A percentile compares a stretch with the other conserved stretches of the same genome.
Conservation (phyloP, 2,888 invertebrate genomes). For the Ecliptopera silaceata region DNA sequence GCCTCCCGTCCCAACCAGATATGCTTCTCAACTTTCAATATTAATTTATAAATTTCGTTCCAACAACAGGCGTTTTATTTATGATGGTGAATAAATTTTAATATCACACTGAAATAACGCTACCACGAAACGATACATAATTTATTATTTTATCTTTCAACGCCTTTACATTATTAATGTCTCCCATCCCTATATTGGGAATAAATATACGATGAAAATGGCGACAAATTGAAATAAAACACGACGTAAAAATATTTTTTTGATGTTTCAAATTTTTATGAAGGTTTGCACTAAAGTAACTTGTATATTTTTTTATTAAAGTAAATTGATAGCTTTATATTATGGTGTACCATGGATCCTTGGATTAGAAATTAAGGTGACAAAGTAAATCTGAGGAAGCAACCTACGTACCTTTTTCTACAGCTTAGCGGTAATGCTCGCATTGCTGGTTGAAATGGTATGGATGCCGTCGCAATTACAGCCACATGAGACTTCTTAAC, state of each 20-base stretch:
- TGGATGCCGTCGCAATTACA: no score
- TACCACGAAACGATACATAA: constrained; percentile 33
- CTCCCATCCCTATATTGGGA: constrained; percentile 15
- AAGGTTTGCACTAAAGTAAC: neutral
- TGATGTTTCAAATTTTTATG: neutral
- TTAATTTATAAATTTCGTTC: constrained; percentile 47
- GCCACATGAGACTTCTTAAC: no score
- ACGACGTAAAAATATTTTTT: constrained; percentile 6
- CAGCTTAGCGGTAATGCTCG: no score
- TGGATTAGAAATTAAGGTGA: no score
- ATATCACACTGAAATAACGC: constrained; percentile 35
- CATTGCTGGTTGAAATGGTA: no score
- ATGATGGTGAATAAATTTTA: constrained; percentile 41
- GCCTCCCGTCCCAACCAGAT: constrained; percentile 27
- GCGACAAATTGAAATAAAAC: constrained; percentile 26
- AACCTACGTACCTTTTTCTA: no score
- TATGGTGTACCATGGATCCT: no score
- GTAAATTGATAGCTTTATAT: no score
- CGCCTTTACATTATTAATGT: constrained; percentile 31
- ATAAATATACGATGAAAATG: constrained; percentile 19
- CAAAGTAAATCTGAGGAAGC: no score
- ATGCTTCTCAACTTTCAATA: constrained; percentile 35
- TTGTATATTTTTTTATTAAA: neutral
- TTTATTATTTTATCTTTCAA: constrained; percentile 37
- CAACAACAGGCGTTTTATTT: constrained; percentile 42